Conservation (phyloP, 1,140 invertebrate genomes). For the Macrotrachela quadricornifera region DNA sequence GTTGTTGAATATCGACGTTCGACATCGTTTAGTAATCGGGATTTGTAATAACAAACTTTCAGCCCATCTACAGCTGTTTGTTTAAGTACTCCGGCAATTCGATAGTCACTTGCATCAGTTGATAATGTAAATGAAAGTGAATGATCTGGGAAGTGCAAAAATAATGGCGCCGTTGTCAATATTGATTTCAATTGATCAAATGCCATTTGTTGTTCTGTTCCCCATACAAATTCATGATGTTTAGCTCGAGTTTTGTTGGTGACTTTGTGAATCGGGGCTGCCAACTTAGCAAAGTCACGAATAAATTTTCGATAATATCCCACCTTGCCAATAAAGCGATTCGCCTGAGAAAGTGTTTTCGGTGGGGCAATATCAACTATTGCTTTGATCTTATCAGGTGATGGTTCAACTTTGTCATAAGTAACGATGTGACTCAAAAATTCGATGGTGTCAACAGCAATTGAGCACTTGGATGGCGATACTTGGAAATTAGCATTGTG, state of each 20-base stretch:
- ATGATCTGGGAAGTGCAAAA: no score
- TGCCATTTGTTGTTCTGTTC: slow-evolving; percentile 14
- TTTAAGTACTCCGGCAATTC: no score
- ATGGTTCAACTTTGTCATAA: slow-evolving; percentile 11
- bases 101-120: no score
- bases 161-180: slow-evolving; percentile 6
- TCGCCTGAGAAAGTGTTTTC: slow-evolving; percentile 13
- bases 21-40: no score
- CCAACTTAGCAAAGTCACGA: slow-evolving; percentile 12
- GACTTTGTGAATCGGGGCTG: slow-evolving; percentile 12
- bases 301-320: slow-evolving; percentile 18
- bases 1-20: no score
- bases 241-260: slow-evolving; percentile 3
- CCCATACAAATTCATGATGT: slow-evolving; percentile 15
- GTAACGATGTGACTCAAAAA: slow-evolving; percentile 16
- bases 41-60: no score
- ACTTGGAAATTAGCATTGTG: slow-evolving; percentile 2
- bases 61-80: no score
- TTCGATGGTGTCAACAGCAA: slow-evolving; percentile 6
- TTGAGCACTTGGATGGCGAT: slow-evolving; percentile 5
- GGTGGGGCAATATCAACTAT: slow-evolving; percentile 17
- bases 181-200: slow-evolving; percentile 18
- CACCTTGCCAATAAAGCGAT: slow-evolving; percentile 17
- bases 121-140: no score
- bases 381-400: slow-evolving; percentile 15